These are phyloP conservation scores for Saccopteryx leptura DNA, from an alignment of 2,113 vertebrate species.

Conservation along the genomic window DNA sequence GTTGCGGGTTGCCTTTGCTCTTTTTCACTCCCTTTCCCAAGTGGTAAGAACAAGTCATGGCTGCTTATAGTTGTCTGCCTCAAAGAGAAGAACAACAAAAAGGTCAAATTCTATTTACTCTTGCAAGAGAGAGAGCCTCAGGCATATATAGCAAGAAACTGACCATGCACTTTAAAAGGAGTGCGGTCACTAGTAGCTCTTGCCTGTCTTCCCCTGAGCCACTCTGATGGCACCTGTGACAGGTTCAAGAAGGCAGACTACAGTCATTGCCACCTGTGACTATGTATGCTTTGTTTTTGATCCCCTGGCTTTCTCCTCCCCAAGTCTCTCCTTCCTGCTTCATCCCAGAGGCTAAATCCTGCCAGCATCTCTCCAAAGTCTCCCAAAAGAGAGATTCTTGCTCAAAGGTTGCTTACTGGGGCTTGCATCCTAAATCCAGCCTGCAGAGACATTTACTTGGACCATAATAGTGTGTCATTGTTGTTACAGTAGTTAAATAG, in stretches of 20 bases:
- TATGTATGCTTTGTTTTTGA: neutral
- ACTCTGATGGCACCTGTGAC: neutral
- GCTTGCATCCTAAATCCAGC: neutral
- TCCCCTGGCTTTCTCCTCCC: neutral
- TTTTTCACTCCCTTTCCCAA: slow-evolving; percentile 46
- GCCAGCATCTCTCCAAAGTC: neutral
- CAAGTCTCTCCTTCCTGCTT: neutral
- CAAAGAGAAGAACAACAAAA: neutral
- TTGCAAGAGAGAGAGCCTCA: neutral
- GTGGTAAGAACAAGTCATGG: slow-evolving; percentile 31
- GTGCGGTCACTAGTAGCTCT: neutral
- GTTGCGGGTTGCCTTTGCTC: neutral
- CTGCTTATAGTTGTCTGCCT: neutral
- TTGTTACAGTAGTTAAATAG: neutral
- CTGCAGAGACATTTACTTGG: neutral
- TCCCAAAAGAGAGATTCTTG: neutral
- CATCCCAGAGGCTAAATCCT: neutral
- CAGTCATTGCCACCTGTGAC: neutral
- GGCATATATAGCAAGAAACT: neutral
- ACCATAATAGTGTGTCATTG: neutral
- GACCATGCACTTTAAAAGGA: neutral
- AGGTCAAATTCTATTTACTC: neutral
- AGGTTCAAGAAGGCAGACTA: neutral
- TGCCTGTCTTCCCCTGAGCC: neutral
- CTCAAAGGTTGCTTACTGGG: neutral